Conservation (phyloP, 2,797 vertebrate genomes). For the Eurystomus glaucurus region DNA sequence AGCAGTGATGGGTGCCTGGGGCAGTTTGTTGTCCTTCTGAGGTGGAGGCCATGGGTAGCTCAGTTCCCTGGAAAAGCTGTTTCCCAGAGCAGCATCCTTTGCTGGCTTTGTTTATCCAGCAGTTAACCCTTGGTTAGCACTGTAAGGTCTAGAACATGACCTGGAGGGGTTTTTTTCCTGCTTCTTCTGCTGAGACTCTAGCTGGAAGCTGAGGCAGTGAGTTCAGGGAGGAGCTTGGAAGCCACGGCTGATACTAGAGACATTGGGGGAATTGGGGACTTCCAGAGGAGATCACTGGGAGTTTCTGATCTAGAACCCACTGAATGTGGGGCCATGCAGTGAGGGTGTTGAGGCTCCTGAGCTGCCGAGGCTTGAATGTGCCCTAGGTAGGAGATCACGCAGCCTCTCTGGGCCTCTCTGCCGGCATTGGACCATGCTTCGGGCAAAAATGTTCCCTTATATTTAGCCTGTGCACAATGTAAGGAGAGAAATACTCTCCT, state of each 20-base stretch:
- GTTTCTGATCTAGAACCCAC: neutral
- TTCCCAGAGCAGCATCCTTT: neutral
- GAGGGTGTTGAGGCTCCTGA: neutral
- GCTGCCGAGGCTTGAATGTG: neutral
- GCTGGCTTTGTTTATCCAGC: neutral
- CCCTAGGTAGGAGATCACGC: neutral
- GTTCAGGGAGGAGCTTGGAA: neutral
- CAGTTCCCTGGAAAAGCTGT: neutral
- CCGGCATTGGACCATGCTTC: rapidly evolving
- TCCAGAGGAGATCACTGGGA: neutral
- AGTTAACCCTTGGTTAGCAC: neutral
- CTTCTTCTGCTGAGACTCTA: neutral
- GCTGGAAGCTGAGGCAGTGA: neutral
- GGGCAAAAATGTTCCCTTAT: neutral
- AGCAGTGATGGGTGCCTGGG: neutral
- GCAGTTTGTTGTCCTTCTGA: neutral
- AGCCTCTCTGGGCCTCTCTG: neutral
- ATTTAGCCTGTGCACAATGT: neutral
- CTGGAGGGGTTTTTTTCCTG: neutral
- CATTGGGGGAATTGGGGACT: neutral
- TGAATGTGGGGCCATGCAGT: rapidly evolving
- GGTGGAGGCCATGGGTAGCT: neutral
- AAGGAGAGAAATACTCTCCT: neutral
- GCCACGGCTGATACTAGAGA: rapidly evolving
- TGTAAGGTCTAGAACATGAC: neutral